A percentile compares a stretch with the other conserved stretches of the same genome.
phyloP scores from a whole-genome alignment of 1,140 invertebrate genomes.

The Oedothorax gibbosus region DNA sequence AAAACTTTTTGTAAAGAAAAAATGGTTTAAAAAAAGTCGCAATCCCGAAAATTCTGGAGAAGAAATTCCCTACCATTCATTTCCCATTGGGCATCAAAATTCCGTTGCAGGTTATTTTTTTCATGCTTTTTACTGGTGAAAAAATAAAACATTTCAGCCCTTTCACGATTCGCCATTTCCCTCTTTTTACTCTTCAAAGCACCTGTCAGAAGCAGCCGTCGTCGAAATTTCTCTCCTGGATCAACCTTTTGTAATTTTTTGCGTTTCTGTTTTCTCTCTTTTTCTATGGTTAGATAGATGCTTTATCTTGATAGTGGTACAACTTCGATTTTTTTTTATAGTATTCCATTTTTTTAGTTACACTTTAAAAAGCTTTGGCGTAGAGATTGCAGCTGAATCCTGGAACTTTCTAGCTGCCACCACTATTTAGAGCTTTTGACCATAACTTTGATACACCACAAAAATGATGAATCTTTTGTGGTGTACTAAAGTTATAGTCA shows the following conservation, averaged over 20 bases:
- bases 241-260: slow-evolving; percentile 31
- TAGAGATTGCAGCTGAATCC: neutral
- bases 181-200: slow-evolving; percentile 43
- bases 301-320: too few species aligned
- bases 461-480: too few species aligned
- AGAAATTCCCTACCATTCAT: slow-evolving; percentile 37
- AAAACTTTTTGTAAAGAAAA: slow-evolving; percentile 23
- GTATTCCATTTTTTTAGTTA: too few species aligned
- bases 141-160: slow-evolving; percentile 24
- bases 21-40: neutral
- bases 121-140: neutral
- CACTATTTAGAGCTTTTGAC: neutral
- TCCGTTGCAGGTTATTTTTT: slow-evolving; percentile 24
- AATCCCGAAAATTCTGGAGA: slow-evolving; percentile 27
- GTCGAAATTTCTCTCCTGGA: slow-evolving; percentile 49
- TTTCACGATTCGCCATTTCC: slow-evolving; percentile 52
- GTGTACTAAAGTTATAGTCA: too few species aligned
- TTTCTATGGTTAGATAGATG: too few species aligned
- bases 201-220: slow-evolving; percentile 57
- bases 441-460: too few species aligned
- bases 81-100: slow-evolving; percentile 46
- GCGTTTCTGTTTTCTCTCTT: too few species aligned
- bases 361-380: too few species aligned
- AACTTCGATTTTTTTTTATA: too few species aligned
- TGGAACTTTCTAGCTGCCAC: neutral